Percentiles rank a stretch among this genome's conserved stretches.
These are phyloP conservation scores for Metopolophium dirhodum DNA, from an alignment of 1,140 invertebrate species.

Conservation along the genomic window DNA sequence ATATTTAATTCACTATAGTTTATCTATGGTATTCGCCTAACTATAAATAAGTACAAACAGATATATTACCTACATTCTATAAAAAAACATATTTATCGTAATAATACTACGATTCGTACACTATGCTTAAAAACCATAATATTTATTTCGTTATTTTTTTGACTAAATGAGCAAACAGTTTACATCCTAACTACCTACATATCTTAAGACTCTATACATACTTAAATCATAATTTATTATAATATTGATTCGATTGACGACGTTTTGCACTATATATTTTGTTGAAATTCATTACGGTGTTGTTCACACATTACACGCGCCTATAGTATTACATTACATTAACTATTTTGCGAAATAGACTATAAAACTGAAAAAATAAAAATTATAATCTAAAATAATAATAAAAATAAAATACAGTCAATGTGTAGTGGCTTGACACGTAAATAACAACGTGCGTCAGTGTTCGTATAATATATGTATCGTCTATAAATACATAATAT, in stretches of 20 bases:
- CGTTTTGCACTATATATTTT: slow-evolving; percentile 10
- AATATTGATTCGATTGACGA: not conserved
- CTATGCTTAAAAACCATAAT: not conserved
- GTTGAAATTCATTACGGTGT: not conserved
- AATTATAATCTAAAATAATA: not conserved
- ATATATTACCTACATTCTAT: not conserved
- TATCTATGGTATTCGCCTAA: slow-evolving; percentile 1
- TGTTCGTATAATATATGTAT: not conserved
- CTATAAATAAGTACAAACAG: slow-evolving; percentile 31
- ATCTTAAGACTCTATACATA: not conserved
- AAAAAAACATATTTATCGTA: not conserved
- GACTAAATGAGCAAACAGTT: slow-evolving; percentile 54
- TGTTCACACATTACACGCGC: not conserved
- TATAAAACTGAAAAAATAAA: not conserved
- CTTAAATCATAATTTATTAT: slow-evolving; percentile 4
- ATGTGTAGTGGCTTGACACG: slow-evolving; percentile 26
- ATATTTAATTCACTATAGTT: not conserved
- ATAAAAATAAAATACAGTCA: slow-evolving; percentile 45
- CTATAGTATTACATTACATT: not conserved
- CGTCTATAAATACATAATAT: not conserved
- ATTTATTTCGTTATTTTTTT: slow-evolving; percentile 12
- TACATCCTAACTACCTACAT: not conserved
- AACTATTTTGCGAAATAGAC: not conserved
- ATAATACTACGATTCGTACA: not conserved
- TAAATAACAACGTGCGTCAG: slow-evolving; percentile 1